Evolutionary conservation across 2,888 invertebrate genomes (phyloP), one percentile per base, ranked within the genome.

Genomic region (Muscina levida): DNA sequence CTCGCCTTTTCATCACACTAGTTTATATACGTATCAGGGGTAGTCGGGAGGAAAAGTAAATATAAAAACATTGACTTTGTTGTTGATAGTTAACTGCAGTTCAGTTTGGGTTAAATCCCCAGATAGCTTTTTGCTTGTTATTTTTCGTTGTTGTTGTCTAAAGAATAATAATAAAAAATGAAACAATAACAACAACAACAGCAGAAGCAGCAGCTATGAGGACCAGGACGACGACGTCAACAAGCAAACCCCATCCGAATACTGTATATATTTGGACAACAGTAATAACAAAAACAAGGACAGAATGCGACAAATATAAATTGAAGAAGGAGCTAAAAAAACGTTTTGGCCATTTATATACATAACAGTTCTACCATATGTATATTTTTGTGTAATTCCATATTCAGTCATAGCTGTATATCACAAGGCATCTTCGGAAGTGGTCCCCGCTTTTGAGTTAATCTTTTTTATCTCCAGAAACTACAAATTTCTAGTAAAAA

Each of bases 201-300:
- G 31, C 68, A 15, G n/a, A 71, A 71, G 8, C 53, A 59, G 59
- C 59, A 71, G 11, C 57, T 24, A 51, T 24, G 42, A 8, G 44
- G 56, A 53, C 44, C 57, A n/a, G 53, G 65, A 65, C 42, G 39
- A 71, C 44, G 71, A 68, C 26, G 62, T 70, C 68, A 72, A 80
- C 62, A 66, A 72, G 73, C 62, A 39, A 75, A 70, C 84, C 72
- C 62, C 70, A 73, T 65, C 37, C 56, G 39, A 73, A 78, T 68
- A 68, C n/a, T n/a, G n/a, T 31, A 31, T 31, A 31, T 65, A 77
- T 72, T 77, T 77, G 37, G 72, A 85, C 86, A 85, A 31, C 31
- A 31, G 8, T 31, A 31, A 87, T 85, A 86, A 85, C 86, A 83
- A n/a, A n/a, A n/a, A 85, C 84, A 85, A 83, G 85, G 86, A 87